Percentiles rank a stretch among this genome's conserved stretches.
Evolutionary conservation across 2,888 invertebrate species (phyloP).

Genomic region (Coelopa pilipes): DNA sequence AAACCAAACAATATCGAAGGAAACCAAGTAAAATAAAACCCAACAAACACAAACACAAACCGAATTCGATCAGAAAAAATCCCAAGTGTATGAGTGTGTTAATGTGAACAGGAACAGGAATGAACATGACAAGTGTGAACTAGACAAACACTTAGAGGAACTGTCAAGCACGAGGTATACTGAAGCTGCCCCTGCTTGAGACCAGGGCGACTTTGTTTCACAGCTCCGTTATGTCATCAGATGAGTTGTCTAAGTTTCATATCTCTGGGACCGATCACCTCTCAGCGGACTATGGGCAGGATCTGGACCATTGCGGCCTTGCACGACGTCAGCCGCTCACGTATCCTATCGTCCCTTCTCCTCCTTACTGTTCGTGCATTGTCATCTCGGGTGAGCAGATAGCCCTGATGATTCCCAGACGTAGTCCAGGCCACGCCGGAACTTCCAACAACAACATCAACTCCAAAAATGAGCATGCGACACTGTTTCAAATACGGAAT

Average conservation of each 20-base stretch:
- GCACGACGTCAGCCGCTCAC: no score
- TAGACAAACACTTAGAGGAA: background rate
- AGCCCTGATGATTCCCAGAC: no score
- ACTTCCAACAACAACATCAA: background rate
- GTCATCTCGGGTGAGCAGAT: no score
- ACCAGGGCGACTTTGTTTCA: no score
- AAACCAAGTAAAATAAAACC: constrained; percentile 41
- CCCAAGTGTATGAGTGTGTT: background rate
- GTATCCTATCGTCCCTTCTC: no score
- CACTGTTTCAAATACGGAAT: background rate
- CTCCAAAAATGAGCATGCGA: constrained; percentile 18
- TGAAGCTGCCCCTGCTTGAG: background rate
- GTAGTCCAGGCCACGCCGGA: background rate
- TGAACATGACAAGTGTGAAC: background rate
- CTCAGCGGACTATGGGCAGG: no score
- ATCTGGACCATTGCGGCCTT: no score
- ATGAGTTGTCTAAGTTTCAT: no score
- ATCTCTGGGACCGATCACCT: no score
- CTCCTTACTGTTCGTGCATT: no score
- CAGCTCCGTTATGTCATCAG: no score
- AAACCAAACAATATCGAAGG: constrained; percentile 37
- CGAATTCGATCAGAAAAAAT: constrained; percentile 2
- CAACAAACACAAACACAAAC: constrained; percentile 43
- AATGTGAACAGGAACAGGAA: background rate
- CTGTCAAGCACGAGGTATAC: background rate